Evolutionary conservation across 2,888 invertebrate genomes (phyloP).

Genomic region (Iselma pallidipennis): DNA sequence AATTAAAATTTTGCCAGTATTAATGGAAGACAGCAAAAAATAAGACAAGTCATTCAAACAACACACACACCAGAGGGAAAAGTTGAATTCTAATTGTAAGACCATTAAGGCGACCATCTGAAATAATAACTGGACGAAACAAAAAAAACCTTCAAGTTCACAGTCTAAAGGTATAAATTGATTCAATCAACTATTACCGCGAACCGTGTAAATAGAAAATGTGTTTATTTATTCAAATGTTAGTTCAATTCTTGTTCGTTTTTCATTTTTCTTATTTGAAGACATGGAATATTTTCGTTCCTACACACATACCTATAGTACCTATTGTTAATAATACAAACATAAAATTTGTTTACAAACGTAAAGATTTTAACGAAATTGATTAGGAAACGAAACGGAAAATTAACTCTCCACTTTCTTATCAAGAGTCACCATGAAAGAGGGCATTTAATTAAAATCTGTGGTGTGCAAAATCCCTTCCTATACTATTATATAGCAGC

Average conservation of each 20-base stretch:
- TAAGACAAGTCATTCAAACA: slow-evolving; percentile 4
- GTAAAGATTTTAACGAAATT: slow-evolving; percentile 1
- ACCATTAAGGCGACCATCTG: not conserved
- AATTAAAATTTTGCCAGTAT: not conserved
- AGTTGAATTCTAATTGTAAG: not conserved
- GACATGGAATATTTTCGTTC: not conserved
- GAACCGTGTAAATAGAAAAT: slow-evolving; percentile 30
- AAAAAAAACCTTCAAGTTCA: too few species aligned
- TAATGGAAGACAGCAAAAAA: not conserved
- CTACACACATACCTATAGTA: not conserved
- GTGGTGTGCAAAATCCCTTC: not conserved
- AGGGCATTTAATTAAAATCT: slow-evolving; percentile 12
- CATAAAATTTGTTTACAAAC: too few species aligned
- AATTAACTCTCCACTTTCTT: slow-evolving; percentile 14
- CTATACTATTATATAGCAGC: too few species aligned
- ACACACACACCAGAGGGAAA: not conserved
- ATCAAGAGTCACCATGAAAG: slow-evolving; percentile 5
- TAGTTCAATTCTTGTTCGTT: too few species aligned
- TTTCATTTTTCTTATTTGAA: too few species aligned
- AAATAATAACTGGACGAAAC: too few species aligned
- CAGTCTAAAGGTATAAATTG: too few species aligned
- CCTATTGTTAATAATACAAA: too few species aligned
- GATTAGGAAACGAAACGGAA: slow-evolving; percentile 18
- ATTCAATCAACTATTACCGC: slow-evolving; percentile 23
- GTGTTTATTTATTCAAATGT: slow-evolving; percentile 25